Percentiles rank a stretch among this genome's conserved stretches.
phyloP scores from a whole-genome alignment of 64 coral and sea anemone genomes.

The Montipora sp. region DNA sequence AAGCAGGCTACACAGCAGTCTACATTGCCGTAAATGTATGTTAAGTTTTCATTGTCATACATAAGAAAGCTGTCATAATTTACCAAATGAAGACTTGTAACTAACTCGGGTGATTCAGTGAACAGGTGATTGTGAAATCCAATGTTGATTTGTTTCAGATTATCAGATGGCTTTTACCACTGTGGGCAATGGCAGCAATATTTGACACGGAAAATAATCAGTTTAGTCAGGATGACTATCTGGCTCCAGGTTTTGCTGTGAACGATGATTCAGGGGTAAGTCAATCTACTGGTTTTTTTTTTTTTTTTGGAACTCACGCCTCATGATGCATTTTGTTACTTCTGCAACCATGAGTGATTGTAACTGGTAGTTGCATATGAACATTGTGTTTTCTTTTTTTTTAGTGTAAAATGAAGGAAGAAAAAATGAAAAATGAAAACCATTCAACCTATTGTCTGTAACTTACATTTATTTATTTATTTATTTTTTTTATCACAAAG shows the following conservation, averaged over 20 bases:
- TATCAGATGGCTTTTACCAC: slow-evolving; percentile 83
- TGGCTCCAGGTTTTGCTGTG: slow-evolving; percentile 68
- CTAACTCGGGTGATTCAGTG: not conserved
- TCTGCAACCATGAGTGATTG: no score
- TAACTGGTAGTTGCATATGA: no score
- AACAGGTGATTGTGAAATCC: not conserved
- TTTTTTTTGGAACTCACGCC: not conserved
- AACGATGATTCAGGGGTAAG: slow-evolving; percentile 79
- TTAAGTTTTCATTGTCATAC: not conserved
- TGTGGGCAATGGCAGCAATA: slow-evolving; percentile 93
- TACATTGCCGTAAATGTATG: slow-evolving; percentile 95
- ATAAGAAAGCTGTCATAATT: not conserved
- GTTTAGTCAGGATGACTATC: slow-evolving; percentile 14
- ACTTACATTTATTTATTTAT: no score
- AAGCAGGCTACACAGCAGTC: slow-evolving; percentile 83
- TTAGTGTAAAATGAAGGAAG: no score
- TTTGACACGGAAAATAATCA: slow-evolving; percentile 92
- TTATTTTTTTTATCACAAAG: no score
- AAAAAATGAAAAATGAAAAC: no score
- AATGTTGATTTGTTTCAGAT: slow-evolving; percentile 55
- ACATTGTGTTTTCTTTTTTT: no score
- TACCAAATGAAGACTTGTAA: not conserved
- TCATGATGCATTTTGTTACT: no score
- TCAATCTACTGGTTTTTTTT: not conserved
- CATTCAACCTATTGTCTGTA: no score